Conservation (phyloP, 2,113 vertebrate genomes). For the Bettongia penicillata region DNA sequence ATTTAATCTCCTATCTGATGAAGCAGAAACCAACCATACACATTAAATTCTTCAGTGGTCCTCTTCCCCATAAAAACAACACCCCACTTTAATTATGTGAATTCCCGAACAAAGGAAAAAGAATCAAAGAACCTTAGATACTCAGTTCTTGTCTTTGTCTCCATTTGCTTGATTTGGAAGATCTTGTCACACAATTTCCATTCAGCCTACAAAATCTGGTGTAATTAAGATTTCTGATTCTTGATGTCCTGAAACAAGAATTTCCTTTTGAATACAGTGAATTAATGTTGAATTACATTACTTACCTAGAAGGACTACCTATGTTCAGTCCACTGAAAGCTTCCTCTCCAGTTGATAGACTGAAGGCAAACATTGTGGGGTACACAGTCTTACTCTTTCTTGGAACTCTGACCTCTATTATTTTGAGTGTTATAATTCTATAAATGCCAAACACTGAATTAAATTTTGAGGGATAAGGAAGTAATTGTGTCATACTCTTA, state of each 20-base stretch:
- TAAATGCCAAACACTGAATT: background rate
- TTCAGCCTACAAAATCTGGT: background rate
- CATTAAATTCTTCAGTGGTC: background rate
- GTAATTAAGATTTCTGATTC: conserved; percentile 2
- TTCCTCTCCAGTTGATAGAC: background rate
- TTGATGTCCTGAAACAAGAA: conserved; percentile 18
- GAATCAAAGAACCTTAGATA: background rate
- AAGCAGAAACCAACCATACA: background rate
- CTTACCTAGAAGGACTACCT: background rate
- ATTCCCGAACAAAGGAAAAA: background rate
- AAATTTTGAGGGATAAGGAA: background rate
- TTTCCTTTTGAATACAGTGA: conserved; percentile 17
- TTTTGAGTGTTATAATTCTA: background rate
- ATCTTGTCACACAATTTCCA: background rate
- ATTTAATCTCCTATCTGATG: background rate
- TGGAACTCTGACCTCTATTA: background rate
- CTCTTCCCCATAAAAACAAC: background rate
- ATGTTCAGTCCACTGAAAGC: background rate
- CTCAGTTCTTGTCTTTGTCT: background rate
- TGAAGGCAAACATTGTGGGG: background rate
- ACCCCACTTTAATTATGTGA: background rate
- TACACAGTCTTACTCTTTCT: background rate
- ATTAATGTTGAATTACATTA: background rate
- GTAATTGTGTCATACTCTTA: background rate
- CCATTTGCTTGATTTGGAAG: conserved; percentile 32